These are phyloP conservation scores for Colletes gigas DNA, from an alignment of 1,140 invertebrate species.

Conservation along the genomic window DNA sequence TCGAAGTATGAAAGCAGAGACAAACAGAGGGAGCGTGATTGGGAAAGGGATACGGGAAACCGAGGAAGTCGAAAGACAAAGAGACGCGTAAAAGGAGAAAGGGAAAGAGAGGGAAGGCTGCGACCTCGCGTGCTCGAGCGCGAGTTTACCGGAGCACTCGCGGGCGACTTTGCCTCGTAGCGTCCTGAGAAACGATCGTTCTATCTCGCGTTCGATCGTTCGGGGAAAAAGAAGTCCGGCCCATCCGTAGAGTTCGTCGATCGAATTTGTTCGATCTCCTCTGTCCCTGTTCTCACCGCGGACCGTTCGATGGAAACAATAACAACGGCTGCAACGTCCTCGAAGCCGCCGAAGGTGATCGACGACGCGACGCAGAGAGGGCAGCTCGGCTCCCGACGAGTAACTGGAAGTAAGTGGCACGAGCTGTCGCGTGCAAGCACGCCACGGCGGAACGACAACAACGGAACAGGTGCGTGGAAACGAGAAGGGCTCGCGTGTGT, in stretches of 20 bases:
- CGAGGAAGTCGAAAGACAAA: slow-evolving; percentile 12
- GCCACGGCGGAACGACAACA: slow-evolving; percentile 44
- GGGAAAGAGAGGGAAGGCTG: slow-evolving; percentile 38
- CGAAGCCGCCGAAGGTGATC: slow-evolving; percentile 31
- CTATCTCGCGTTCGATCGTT: background rate
- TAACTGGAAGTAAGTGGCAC: slow-evolving; percentile 63
- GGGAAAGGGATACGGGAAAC: background rate
- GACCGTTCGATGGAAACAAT: background rate
- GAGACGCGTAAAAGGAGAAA: slow-evolving; percentile 18
- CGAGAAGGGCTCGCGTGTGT: slow-evolving; percentile 44
- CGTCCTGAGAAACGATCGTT: background rate
- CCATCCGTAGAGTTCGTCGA: too few relatives aligned
- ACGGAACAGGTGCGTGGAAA: slow-evolving; percentile 60
- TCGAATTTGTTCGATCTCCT: too few relatives aligned
- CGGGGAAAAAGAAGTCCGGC: background rate
- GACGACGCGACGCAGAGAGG: background rate
- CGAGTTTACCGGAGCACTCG: slow-evolving; percentile 44
- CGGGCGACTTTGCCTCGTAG: slow-evolving; percentile 13
- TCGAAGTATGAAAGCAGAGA: background rate
- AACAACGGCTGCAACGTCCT: background rate
- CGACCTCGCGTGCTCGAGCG: slow-evolving; percentile 51
- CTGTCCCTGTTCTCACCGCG: too few relatives aligned
- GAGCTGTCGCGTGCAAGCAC: slow-evolving; percentile 65
- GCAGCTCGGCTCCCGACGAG: slow-evolving; percentile 3
- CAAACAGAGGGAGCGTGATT: background rate